Evolutionary conservation across 2,113 vertebrate species (phyloP), one percentile per base, ranked within the genome.

Genomic region (Sminthopsis crassicaudata): DNA sequence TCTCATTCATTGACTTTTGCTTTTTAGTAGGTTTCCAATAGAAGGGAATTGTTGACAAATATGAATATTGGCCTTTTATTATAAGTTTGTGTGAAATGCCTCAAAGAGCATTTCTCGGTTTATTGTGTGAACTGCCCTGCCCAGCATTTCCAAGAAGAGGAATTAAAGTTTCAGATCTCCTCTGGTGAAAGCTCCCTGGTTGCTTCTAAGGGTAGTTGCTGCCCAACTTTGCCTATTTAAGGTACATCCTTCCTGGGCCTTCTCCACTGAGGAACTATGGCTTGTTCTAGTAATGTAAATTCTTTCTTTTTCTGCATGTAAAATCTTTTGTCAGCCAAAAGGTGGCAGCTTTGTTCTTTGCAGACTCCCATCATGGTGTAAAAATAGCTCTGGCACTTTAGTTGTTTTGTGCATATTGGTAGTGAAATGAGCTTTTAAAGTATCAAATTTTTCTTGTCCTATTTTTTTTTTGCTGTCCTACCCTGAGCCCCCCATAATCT

Each of bases 311-410:
- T 92, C 55, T 88, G 96, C 76, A 7, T 96, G 92, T 92, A 91
- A 96, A 95, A 67, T 95, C 60, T 48, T 91, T 55, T 89, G 36
- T 96, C 93, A 91, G 93, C 97, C 98, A 97, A 98, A 93, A 98
- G 98, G 92, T 98, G 98, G 97, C 98, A 57, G 91, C 92, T 97
- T 98, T 98, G 96, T 91, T 97, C 96, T 50, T 95, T 24, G 51
- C 0, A 95, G 93, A 26, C 95, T 96, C 95, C 91, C 93, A 16
- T 94, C 42, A 46, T 11, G 27, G 3, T 93, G 30, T 51, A 92
- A 94, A 95, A 96, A 91, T 48, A 95, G 93, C 1, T 1, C 16
- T n/a, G 67, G 1, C 36, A 19, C 6, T n/a, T 76, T 27, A 10
- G 27, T 60, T 76, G 67, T 42, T 76, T 42, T 42, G 36, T 76